A percentile compares a stretch with the other conserved stretches of the same genome.
Conservation (phyloP, 2,113 vertebrate species). For the Vimba vimba region DNA sequence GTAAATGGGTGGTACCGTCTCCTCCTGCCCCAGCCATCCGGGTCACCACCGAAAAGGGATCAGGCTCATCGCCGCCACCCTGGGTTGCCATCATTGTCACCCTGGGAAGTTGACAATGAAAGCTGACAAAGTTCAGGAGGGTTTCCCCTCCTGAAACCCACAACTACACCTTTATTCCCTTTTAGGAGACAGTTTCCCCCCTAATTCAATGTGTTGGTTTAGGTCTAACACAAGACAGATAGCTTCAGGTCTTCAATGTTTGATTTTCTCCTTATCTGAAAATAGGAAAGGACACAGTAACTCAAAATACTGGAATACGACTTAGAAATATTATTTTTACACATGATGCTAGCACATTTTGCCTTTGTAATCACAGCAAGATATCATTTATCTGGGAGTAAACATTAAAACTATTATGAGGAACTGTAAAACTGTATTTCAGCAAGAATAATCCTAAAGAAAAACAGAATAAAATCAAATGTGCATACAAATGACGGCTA, state of each 20-base stretch:
- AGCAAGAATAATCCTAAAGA: not conserved
- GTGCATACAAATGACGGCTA: conserved; percentile 26
- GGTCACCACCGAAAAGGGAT: conserved; percentile 24
- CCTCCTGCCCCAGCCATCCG: conserved; percentile 6
- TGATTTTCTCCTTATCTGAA: conserved; percentile 15
- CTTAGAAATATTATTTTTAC: not conserved
- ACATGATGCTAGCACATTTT: not conserved
- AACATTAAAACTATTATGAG: not conserved
- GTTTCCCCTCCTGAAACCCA: conserved; percentile 24
- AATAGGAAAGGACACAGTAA: not conserved
- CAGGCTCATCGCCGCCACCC: conserved; percentile 24
- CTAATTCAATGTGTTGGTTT: not conserved
- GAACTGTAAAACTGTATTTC: not conserved
- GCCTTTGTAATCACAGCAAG: not conserved
- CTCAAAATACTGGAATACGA: not conserved
- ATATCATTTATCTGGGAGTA: not conserved
- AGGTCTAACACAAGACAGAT: not conserved
- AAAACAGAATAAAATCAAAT: not conserved
- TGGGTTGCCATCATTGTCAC: conserved; percentile 22
- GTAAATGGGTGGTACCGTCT: not conserved
- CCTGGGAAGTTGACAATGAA: not conserved
- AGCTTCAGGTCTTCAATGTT: not conserved
- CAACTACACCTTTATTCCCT: not conserved
- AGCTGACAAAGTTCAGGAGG: not conserved
- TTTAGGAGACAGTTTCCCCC: not conserved